Evolutionary conservation across 2,797 vertebrate species (phyloP).

Genomic region (Melanotaenia nigrans): DNA sequence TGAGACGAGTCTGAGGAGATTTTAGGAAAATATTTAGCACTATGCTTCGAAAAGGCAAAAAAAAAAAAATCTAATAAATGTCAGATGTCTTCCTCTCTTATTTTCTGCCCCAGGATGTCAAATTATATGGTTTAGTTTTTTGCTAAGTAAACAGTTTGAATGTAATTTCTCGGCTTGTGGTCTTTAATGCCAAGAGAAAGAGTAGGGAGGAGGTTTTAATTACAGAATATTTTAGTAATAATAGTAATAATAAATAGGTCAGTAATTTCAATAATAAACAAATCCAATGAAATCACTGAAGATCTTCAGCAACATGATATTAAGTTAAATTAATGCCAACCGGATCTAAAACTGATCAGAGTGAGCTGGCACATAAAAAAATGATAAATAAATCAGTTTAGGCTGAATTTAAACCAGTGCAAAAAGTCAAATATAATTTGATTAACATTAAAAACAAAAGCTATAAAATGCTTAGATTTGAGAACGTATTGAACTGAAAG

Average conservation of each 20-base stretch:
- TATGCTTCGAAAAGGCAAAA: slow-evolving; percentile 33
- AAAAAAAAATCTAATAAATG: slow-evolving; percentile 26
- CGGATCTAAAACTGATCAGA: slow-evolving; percentile 8
- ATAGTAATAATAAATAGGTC: neutral
- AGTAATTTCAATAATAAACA: neutral
- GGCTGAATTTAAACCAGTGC: neutral
- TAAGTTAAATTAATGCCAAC: slow-evolving; percentile 1
- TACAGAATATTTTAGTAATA: neutral
- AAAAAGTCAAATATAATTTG: neutral
- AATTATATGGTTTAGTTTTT: slow-evolving; percentile 8
- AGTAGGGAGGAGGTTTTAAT: neutral
- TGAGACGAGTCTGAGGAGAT: slow-evolving; percentile 34
- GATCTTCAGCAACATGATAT: neutral
- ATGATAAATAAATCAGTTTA: neutral
- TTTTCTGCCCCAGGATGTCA: slow-evolving; percentile 24
- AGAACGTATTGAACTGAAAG: neutral
- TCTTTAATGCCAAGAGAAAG: neutral
- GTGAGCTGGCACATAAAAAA: neutral
- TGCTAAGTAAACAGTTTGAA: slow-evolving; percentile 11
- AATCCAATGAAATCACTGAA: neutral
- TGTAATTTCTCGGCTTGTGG: neutral
- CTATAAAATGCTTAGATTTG: neutral
- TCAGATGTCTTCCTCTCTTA: slow-evolving; percentile 15
- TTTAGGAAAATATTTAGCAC: slow-evolving; percentile 27
- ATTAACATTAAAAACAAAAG: neutral